Conservation (phyloP, 2,113 vertebrate species). For the Nipponia nippon region DNA sequence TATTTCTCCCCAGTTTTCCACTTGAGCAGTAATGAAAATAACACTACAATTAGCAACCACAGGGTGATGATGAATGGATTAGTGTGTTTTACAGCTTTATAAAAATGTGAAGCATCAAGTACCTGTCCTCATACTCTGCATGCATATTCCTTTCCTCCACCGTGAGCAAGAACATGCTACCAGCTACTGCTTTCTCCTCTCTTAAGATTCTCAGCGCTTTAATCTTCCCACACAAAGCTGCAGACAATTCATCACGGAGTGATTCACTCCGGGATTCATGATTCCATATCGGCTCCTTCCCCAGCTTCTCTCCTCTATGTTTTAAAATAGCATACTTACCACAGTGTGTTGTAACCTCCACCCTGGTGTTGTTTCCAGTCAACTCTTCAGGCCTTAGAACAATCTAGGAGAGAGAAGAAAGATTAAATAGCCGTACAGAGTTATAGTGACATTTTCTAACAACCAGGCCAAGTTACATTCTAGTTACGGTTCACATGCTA, state of each 20-base stretch:
- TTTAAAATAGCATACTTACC: constrained; percentile 30
- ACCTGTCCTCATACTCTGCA: background rate
- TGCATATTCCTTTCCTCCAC: background rate
- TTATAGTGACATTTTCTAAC: background rate
- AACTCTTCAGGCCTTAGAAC: background rate
- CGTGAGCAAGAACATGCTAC: background rate
- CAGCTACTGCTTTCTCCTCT: background rate
- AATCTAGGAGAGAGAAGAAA: background rate
- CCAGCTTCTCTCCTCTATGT: background rate
- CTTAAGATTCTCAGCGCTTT: background rate
- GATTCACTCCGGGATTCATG: constrained; percentile 23
- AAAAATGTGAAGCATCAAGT: background rate
- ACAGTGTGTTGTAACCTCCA: background rate
- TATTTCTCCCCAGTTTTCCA: background rate
- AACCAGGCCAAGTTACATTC: background rate
- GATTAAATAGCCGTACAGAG: background rate
- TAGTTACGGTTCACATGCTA: background rate
- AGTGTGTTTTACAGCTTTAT: background rate
- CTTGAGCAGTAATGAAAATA: background rate
- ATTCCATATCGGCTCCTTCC: background rate
- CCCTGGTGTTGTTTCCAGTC: background rate
- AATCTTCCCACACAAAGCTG: constrained; percentile 29
- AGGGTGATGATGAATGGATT: background rate
- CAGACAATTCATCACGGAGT: background rate
- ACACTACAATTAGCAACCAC: background rate